Evolutionary conservation across 2,797 vertebrate genomes (phyloP).

Genomic region (Podarcis siculus): DNA sequence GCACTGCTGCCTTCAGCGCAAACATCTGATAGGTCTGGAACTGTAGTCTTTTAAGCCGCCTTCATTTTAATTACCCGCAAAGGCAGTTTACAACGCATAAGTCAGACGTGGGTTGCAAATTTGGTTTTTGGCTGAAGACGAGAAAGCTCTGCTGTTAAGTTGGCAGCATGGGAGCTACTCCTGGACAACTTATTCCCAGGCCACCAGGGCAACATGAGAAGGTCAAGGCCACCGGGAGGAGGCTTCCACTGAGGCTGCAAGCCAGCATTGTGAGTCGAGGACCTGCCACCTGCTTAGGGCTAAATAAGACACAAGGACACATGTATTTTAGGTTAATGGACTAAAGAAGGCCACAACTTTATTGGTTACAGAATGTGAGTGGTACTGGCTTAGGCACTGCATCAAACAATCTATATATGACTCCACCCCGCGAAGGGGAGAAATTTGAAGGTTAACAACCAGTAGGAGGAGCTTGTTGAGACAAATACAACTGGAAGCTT

Average conservation of each 20-base stretch:
- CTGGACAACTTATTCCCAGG: neutral
- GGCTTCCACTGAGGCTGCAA: neutral
- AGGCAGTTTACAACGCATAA: conserved; percentile 6
- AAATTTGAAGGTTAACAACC: no score
- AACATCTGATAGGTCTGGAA: neutral
- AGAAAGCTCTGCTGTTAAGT: neutral
- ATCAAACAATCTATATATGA: no score
- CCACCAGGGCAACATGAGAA: neutral
- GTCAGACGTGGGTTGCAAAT: conserved; percentile 43
- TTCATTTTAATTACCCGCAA: conserved; percentile 24
- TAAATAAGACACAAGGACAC: no score
- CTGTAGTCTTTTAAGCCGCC: neutral
- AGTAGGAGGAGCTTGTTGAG: no score
- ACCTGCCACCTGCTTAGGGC: no score
- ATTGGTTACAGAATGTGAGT: no score
- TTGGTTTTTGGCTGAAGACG: conserved; percentile 44
- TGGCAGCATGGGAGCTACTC: neutral
- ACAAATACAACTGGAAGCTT: no score
- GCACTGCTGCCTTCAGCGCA: conserved; percentile 28
- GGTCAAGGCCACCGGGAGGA: neutral
- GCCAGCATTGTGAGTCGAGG: neutral
- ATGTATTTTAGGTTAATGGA: no score
- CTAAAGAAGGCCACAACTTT: no score
- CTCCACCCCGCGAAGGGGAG: no score
- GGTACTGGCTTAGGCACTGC: no score